Base-by-base conservation (phyloP, 2,113 vertebrate genomes). In the Brachyhypopomus occidentalis region DNA sequence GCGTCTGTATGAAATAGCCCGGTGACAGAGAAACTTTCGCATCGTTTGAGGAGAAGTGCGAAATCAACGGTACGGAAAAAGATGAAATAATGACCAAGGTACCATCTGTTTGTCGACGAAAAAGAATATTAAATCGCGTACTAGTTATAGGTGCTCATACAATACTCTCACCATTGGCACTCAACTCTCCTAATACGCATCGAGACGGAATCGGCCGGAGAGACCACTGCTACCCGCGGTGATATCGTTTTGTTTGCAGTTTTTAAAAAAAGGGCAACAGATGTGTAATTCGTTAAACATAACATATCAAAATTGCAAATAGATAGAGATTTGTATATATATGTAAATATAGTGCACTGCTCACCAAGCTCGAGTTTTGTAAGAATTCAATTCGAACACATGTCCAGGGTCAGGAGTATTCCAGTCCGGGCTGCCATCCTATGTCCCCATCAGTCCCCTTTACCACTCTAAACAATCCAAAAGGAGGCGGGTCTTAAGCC, bases 361-460 rank as follows among this genome's bases (percentile, higher is more conserved):
- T 93, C 88, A 94, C 93, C 92, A 84, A 86, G 67, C 85, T 79
- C 85, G 85, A 84, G 30, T 85, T 88, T 81, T 87, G 85, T 77
- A 85, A 82, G 82, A 89, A 86, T 87, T 87, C 89, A 86, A 85
- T 80, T 77, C 76, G 88, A 88, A 90, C 89, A 89, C 90, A 92
- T 89, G 91, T 91, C 92, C 92, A 88, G 89, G 87, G 66, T 11
- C 23, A 70, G 20, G 20, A 12, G 34, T 41, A 11, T 38, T 70
- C 66, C 34, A 41, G 83, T 87, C 89, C 90, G 89, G 88, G 78
- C 90, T 89, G 89, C 91, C 90, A 91, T 93, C 92, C 92, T 83
- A 88, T 85, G 84, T 89, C 86, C 90, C 85, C 84, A 87, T 84
- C 83, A 70, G 88, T 90, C 88, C 62, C 64, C 62, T 52, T 85